phyloP scores from a whole-genome alignment of 2,797 vertebrate genomes.

The Phylloscopus collybita region DNA sequence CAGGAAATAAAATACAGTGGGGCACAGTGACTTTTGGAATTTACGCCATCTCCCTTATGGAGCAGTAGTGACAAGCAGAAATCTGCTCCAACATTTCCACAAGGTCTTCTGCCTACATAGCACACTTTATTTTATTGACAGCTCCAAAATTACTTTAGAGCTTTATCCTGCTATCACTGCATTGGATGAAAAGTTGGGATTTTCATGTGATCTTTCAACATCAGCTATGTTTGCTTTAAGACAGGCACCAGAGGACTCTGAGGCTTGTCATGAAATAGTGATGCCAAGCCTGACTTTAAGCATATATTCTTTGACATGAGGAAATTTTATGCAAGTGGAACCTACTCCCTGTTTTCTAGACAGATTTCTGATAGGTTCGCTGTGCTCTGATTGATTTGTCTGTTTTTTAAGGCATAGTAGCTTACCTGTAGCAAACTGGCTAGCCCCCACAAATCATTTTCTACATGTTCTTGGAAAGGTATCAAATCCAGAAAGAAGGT shows the following conservation, averaged over 20 bases:
- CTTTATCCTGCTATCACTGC: not conserved
- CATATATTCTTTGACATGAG: not conserved
- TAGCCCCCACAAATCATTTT: slow-evolving; percentile 12
- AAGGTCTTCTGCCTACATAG: not conserved
- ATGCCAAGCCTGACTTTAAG: not conserved
- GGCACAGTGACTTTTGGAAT: not conserved
- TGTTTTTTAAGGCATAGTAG: not conserved
- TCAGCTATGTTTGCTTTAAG: not conserved
- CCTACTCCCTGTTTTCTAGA: not conserved
- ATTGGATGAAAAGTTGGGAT: not conserved
- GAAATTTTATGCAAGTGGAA: not conserved
- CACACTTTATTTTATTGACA: not conserved
- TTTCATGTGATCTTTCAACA: not conserved
- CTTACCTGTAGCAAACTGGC: not conserved
- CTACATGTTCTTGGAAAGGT: slow-evolving; percentile 28
- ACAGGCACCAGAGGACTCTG: not conserved
- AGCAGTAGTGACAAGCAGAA: not conserved
- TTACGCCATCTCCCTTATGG: not conserved
- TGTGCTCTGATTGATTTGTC: not conserved
- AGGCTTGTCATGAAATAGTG: not conserved
- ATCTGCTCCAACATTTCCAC: not conserved
- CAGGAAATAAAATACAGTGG: not conserved
- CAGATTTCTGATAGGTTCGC: not conserved
- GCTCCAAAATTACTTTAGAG: not conserved
- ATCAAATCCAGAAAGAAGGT: slow-evolving; percentile 21